A percentile compares a stretch with the other conserved stretches of the same genome.
These are phyloP conservation scores for Liparis tanakae DNA, from an alignment of 2,797 vertebrate species.

Conservation along the genomic window DNA sequence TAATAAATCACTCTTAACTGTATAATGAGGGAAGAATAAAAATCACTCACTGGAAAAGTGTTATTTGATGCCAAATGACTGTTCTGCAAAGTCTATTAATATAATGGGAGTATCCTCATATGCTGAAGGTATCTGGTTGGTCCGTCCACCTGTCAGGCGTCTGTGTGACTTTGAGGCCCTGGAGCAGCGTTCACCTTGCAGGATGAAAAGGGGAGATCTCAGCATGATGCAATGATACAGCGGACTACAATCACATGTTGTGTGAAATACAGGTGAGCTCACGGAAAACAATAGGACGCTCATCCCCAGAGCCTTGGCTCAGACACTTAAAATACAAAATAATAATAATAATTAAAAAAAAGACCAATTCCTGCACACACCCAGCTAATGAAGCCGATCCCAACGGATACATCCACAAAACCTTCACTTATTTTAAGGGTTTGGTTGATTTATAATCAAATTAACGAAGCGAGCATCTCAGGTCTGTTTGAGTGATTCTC, in stretches of 20 bases:
- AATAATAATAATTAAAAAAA: slow-evolving; percentile 21
- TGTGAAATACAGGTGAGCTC: background rate
- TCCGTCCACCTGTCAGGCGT: slow-evolving; percentile 14
- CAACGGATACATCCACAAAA: slow-evolving; percentile 47
- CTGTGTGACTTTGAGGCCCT: slow-evolving; percentile 43
- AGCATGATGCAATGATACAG: background rate
- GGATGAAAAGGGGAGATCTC: slow-evolving; percentile 23
- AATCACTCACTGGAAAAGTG: background rate
- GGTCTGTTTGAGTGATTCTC: slow-evolving; percentile 17
- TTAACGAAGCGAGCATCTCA: slow-evolving; percentile 46
- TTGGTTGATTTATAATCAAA: slow-evolving; percentile 47
- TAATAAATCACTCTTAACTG: slow-evolving; percentile 7
- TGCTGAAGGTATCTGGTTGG: slow-evolving; percentile 4
- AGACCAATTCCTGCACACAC: slow-evolving; percentile 23
- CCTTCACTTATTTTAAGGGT: slow-evolving; percentile 18
- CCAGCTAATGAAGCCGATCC: slow-evolving; percentile 41
- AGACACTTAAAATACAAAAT: background rate
- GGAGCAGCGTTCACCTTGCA: slow-evolving; percentile 47
- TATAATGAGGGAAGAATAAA: background rate
- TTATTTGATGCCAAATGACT: slow-evolving; percentile 17
- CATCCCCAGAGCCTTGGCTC: slow-evolving; percentile 4
- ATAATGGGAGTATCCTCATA: background rate
- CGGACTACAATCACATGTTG: background rate
- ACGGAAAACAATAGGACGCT: background rate
- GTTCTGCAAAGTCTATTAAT: slow-evolving; percentile 13